These are phyloP conservation scores for Pangasianodon hypophthalmus DNA, from an alignment of 2,113 vertebrate genomes.

Conservation along the genomic window DNA sequence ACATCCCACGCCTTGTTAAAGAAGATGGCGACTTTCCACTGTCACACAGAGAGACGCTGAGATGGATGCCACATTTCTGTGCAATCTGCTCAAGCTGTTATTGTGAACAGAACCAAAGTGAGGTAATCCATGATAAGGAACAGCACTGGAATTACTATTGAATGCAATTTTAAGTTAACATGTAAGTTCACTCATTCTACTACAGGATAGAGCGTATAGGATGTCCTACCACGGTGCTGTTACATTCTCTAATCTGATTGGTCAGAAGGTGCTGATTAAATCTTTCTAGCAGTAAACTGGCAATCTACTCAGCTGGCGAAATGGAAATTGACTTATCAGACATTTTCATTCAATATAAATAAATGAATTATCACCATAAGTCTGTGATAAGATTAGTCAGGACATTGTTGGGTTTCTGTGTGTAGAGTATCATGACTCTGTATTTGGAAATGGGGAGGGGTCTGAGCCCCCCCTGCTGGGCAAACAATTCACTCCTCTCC, in stretches of 20 bases:
- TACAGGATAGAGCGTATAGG: not conserved
- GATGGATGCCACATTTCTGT: not conserved
- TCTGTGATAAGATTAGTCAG: too few relatives aligned
- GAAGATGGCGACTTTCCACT: constrained; percentile 20
- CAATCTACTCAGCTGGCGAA: too few relatives aligned
- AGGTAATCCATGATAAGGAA: not conserved
- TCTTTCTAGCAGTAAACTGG: too few relatives aligned
- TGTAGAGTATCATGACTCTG: too few relatives aligned
- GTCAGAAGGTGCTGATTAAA: not conserved
- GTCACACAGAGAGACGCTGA: not conserved
- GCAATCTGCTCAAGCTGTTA: not conserved
- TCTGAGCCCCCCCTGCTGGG: too few relatives aligned
- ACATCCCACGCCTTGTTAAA: not conserved
- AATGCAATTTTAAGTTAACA: constrained; percentile 11
- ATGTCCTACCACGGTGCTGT: not conserved
- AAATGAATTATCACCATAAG: too few relatives aligned
- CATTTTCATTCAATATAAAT: too few relatives aligned
- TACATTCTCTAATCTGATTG: not conserved
- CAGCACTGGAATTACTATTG: not conserved
- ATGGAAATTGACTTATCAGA: too few relatives aligned
- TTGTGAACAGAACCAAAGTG: not conserved
- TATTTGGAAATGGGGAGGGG: too few relatives aligned
- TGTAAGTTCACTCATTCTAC: constrained; percentile 27
- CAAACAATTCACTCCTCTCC: too few relatives aligned
- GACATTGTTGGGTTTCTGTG: too few relatives aligned